These are phyloP conservation scores for Sipha maydis DNA, from an alignment of 2,888 invertebrate species.

Conservation along the genomic window DNA sequence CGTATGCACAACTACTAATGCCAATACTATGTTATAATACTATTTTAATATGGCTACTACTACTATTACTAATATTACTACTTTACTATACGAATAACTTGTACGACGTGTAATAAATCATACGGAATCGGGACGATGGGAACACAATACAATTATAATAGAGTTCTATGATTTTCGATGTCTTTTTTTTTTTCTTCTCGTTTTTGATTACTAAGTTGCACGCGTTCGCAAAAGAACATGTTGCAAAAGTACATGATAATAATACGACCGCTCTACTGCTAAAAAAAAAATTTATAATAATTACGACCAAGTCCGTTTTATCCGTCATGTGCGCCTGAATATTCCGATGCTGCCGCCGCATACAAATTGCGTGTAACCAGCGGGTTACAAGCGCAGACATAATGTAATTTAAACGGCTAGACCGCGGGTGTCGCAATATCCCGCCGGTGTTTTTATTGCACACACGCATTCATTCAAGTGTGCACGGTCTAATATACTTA, in stretches of 20 bases:
- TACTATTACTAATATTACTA: not conserved
- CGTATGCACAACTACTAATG: too few relatives aligned
- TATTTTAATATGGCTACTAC: not conserved
- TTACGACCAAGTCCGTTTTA: not conserved
- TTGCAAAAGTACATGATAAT: not conserved
- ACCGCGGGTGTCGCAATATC: not conserved
- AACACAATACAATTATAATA: not conserved
- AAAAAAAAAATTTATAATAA: not conserved
- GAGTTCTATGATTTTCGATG: not conserved
- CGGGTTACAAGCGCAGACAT: not conserved
- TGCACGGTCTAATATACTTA: not conserved
- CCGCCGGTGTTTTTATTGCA: not conserved
- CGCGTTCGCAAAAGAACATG: not conserved
- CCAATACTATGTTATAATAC: not conserved
- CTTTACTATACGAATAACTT: not conserved
- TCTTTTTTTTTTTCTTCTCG: not conserved
- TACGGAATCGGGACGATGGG: not conserved
- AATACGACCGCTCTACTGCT: not conserved
- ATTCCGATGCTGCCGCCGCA: not conserved
- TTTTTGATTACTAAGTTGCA: not conserved
- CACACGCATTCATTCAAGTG: not conserved
- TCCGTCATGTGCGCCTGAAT: not conserved
- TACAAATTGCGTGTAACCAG: conserved; percentile 16
- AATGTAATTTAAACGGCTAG: not conserved
- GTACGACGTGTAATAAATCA: not conserved